Evolutionary conservation across 1,140 invertebrate genomes (phyloP).

Genomic region (Linepithema humile): DNA sequence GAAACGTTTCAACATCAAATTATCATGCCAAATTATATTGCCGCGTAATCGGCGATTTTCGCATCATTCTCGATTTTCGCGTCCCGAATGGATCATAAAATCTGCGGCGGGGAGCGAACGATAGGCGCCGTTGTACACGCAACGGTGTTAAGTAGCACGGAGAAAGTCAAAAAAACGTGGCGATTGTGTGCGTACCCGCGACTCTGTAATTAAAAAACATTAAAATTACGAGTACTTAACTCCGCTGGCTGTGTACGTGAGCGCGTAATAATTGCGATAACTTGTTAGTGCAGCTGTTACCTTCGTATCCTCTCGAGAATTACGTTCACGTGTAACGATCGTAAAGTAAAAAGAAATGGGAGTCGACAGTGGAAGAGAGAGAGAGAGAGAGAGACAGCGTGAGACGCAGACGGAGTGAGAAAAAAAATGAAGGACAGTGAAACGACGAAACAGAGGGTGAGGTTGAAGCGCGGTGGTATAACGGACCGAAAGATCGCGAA

Average conservation of each 20-base stretch:
- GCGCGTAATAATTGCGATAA: conserved; percentile 47
- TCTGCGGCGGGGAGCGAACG: not conserved
- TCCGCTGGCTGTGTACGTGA: not conserved
- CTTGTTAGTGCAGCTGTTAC: conserved; percentile 43
- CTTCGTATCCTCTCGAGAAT: conserved; percentile 25
- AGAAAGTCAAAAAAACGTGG: conserved; percentile 4
- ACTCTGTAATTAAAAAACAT: conserved; percentile 46
- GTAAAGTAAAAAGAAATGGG: conserved; percentile 46
- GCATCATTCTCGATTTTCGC: conserved; percentile 36
- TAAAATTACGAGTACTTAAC: conserved; percentile 34
- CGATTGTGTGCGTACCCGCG: not conserved
- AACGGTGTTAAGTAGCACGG: conserved; percentile 24
- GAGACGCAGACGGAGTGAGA: not conserved
- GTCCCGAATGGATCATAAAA: not conserved
- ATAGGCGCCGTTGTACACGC: not conserved
- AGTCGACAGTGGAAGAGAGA: not conserved
- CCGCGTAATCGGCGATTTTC: too few relatives aligned
- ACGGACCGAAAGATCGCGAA: conserved; percentile 34
- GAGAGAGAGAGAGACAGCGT: not conserved
- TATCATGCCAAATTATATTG: too few relatives aligned
- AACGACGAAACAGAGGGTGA: not conserved
- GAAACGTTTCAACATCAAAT: not conserved
- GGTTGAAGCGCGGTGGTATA: conserved; percentile 36
- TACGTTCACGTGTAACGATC: conserved; percentile 22
- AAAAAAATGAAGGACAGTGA: not conserved